phyloP scores from a whole-genome alignment of 2,113 vertebrate genomes.

The Brachyhypopomus occidentalis region DNA sequence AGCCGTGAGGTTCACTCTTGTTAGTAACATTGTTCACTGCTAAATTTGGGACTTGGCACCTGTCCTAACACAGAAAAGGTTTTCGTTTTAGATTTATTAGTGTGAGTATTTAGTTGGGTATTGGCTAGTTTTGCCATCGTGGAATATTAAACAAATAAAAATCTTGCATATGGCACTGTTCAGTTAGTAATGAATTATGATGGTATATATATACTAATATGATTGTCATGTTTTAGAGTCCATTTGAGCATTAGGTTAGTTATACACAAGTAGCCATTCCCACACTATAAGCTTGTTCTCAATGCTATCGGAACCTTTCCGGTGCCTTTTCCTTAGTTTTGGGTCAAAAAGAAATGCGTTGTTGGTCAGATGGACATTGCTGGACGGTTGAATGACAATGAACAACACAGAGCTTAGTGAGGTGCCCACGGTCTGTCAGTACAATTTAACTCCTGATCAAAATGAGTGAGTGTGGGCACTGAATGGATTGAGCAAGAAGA shows the following conservation, averaged over 20 bases:
- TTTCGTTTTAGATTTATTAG: background rate
- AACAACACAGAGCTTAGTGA: constrained; percentile 1
- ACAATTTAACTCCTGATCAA: constrained; percentile 45
- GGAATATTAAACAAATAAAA: too few species aligned
- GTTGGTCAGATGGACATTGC: background rate
- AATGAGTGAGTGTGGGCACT: constrained; percentile 43
- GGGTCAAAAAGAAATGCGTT: background rate
- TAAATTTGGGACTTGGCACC: background rate
- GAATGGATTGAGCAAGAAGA: constrained; percentile 36
- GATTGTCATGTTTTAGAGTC: too few species aligned
- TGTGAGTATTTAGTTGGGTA: background rate
- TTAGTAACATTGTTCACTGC: background rate
- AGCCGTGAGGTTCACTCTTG: background rate
- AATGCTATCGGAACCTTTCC: background rate
- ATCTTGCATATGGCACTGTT: too few species aligned
- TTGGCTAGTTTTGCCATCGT: background rate
- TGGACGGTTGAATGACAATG: background rate
- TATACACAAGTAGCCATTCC: too few species aligned
- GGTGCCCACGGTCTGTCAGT: constrained; percentile 21
- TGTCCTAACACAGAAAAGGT: background rate
- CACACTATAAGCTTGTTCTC: too few species aligned
- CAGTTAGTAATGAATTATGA: too few species aligned
- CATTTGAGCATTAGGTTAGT: too few species aligned
- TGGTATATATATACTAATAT: too few species aligned
- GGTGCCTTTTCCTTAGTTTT: background rate